phyloP scores from a whole-genome alignment of 2,797 vertebrate genomes.

The Triplophysa bombifrons region DNA sequence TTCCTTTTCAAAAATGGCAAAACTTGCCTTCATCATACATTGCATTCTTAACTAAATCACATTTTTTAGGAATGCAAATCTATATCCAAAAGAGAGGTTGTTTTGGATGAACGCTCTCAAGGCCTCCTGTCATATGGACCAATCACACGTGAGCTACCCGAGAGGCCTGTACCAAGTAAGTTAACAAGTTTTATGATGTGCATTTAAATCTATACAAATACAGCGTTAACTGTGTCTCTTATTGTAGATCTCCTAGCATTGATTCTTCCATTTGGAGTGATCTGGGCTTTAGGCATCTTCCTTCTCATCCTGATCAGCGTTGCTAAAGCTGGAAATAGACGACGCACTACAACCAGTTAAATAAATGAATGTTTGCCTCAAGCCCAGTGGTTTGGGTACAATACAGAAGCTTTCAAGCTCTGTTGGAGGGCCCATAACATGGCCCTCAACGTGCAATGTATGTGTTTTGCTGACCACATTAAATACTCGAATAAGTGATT shows the following conservation, averaged over 20 bases:
- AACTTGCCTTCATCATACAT: neutral
- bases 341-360: slow-evolving; percentile 24
- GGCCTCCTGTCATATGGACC: slow-evolving; percentile 77
- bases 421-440: neutral
- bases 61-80: slow-evolving; percentile 71
- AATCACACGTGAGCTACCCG: slow-evolving; percentile 68
- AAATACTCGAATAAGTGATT: neutral
- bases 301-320: slow-evolving; percentile 70
- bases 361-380: neutral
- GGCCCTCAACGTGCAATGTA: too few species aligned
- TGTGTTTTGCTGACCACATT: neutral
- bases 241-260: slow-evolving; percentile 66
- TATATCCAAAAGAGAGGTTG: slow-evolving; percentile 69
- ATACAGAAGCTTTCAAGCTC: neutral
- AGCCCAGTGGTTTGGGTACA: neutral
- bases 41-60: neutral
- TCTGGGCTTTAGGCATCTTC: slow-evolving; percentile 72
- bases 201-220: neutral
- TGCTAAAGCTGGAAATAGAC: slow-evolving; percentile 68
- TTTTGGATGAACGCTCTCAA: slow-evolving; percentile 50
- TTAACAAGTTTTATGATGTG: neutral
- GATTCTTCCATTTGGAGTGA: slow-evolving; percentile 65
- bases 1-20: too few species aligned
- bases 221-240: neutral
- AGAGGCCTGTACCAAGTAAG: slow-evolving; percentile 62